These are phyloP conservation scores for Sciurus niger DNA, from an alignment of 2,113 vertebrate genomes.

Conservation along the genomic window DNA sequence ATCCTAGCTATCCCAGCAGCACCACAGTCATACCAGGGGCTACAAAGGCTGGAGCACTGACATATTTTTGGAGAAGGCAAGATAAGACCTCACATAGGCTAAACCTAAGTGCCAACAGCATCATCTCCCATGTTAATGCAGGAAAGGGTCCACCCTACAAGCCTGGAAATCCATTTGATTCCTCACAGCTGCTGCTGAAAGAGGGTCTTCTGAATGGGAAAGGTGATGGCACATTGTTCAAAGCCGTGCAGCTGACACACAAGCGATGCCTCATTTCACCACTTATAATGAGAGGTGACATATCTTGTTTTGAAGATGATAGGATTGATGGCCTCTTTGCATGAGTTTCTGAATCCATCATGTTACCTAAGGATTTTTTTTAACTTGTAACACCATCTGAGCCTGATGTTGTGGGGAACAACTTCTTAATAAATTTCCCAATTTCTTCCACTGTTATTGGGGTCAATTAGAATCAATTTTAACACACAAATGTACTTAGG, in stretches of 20 bases:
- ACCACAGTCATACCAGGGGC: slow-evolving; percentile 92
- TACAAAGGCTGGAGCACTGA: slow-evolving; percentile 88
- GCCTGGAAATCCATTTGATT: slow-evolving; percentile 90
- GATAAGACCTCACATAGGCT: slow-evolving; percentile 96
- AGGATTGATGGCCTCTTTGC: slow-evolving; percentile 84
- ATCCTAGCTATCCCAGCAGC: slow-evolving; percentile 94
- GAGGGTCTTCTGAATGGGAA: slow-evolving; percentile 96
- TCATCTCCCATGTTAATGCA: slow-evolving; percentile 94
- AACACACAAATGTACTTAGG: neutral
- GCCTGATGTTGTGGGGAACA: too few relatives aligned
- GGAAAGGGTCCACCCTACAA: slow-evolving; percentile 95
- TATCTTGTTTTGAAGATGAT: slow-evolving; percentile 80
- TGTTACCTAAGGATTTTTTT: slow-evolving; percentile 66
- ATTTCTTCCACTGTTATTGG: neutral
- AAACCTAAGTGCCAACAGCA: slow-evolving; percentile 95
- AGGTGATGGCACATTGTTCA: slow-evolving; percentile 95
- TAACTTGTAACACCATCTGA: slow-evolving; percentile 70
- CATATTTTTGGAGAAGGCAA: slow-evolving; percentile 88
- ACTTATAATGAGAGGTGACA: slow-evolving; percentile 73
- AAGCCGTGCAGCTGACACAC: slow-evolving; percentile 96
- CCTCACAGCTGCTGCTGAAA: slow-evolving; percentile 90
- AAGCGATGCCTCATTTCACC: slow-evolving; percentile 93
- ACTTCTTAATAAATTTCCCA: neutral
- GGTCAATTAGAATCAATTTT: neutral
- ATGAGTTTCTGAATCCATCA: slow-evolving; percentile 90